Conservation (phyloP, 2,113 vertebrate species). For the Chloropsis cyanopogon region DNA sequence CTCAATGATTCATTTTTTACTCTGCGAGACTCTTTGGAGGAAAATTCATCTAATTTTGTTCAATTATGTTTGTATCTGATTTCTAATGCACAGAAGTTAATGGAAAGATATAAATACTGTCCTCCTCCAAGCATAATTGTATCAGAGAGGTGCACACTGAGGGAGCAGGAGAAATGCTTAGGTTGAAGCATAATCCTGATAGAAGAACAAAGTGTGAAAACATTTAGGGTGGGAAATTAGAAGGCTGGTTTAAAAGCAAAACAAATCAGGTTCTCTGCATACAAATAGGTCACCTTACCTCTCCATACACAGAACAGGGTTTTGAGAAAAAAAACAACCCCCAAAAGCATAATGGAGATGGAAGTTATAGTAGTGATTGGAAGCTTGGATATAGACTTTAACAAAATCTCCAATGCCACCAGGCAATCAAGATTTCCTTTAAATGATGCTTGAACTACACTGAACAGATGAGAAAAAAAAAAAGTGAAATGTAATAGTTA, state of each 20-base stretch:
- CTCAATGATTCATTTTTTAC: background rate
- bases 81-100: background rate
- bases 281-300: background rate
- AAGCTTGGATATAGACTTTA: background rate
- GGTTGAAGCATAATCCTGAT: background rate
- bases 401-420: background rate
- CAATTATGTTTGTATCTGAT: background rate
- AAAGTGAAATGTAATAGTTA: background rate
- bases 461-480: background rate
- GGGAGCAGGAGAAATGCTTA: background rate
- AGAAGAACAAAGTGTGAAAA: background rate
- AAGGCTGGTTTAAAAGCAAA: background rate
- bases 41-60: background rate
- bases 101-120: background rate
- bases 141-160: background rate
- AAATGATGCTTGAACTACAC: background rate
- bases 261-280: background rate
- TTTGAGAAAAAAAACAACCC: background rate
- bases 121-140: background rate
- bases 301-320: background rate
- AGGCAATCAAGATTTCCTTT: background rate
- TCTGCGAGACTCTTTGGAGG: background rate
- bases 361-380: background rate
- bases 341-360: background rate
- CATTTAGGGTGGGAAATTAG: background rate